Evolutionary conservation across 53 echinoderm and acorn worm species (phyloP).

Genomic region (Astropecten irregularis): DNA sequence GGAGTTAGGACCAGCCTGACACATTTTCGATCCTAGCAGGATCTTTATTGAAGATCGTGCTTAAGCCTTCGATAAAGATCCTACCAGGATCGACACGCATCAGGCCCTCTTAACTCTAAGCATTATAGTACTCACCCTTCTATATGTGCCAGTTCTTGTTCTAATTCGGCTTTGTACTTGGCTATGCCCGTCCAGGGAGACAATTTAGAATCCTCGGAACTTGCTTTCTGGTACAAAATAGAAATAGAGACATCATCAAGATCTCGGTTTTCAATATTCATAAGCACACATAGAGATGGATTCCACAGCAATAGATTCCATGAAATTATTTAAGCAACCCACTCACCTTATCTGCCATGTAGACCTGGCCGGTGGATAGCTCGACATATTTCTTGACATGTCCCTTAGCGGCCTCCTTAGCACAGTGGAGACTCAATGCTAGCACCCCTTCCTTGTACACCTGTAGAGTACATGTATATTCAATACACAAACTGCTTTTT

Average conservation of each 20-base stretch:
- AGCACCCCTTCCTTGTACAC: conserved; percentile 93
- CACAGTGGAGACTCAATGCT: conserved; percentile 85
- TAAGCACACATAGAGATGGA: too few relatives aligned
- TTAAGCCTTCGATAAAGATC: too few relatives aligned
- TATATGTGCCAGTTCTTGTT: conserved; percentile 75
- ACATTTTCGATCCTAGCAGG: too few relatives aligned
- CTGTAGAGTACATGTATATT: too few relatives aligned
- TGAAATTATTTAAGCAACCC: too few relatives aligned
- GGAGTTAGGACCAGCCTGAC: too few relatives aligned
- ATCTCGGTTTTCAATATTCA: too few relatives aligned
- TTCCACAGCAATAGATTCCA: neutral
- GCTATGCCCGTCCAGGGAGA: conserved; percentile 92
- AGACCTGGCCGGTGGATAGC: conserved; percentile 91
- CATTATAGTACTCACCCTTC: conserved; percentile 96
- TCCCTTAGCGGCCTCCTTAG: conserved; percentile 84
- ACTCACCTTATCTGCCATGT: conserved; percentile 81
- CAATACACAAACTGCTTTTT: too few relatives aligned
- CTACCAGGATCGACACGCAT: too few relatives aligned
- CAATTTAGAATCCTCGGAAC: conserved; percentile 80
- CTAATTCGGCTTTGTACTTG: conserved; percentile 82
- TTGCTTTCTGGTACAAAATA: conserved; percentile 78
- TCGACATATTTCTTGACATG: conserved; percentile 82
- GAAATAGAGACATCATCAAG: too few relatives aligned
- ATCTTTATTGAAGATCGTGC: too few relatives aligned
- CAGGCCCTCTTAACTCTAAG: too few relatives aligned